Percentiles rank a stretch among this genome's conserved stretches.
Conservation (phyloP, 1,140 invertebrate species). For the Drosophila paulistorum region DNA sequence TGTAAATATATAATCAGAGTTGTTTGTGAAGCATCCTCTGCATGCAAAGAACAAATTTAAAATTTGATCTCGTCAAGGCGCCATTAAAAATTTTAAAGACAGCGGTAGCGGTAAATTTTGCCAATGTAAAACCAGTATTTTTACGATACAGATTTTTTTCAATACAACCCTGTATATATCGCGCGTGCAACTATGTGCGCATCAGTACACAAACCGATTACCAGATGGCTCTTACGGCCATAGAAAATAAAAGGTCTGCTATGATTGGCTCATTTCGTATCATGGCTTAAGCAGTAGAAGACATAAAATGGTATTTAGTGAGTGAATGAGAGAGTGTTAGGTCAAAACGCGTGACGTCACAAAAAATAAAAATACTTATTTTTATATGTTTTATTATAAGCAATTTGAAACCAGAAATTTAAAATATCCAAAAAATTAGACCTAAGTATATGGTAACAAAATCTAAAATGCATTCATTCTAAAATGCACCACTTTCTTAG, state of each 20-base stretch:
- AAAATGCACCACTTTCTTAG: too few species aligned
- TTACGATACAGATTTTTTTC: background rate
- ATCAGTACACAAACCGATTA: conserved; percentile 45
- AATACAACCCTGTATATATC: conserved; percentile 12
- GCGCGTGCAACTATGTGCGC: conserved; percentile 39
- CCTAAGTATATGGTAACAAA: too few species aligned
- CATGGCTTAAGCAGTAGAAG: background rate
- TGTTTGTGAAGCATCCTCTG: too few species aligned
- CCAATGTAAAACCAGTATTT: background rate
- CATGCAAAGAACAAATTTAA: too few species aligned
- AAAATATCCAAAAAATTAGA: too few species aligned
- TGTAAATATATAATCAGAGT: too few species aligned
- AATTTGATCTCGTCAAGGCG: background rate
- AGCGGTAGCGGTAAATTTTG: background rate
- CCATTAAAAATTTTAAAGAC: background rate
- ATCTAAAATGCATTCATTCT: too few species aligned
- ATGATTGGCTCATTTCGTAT: conserved; percentile 58
- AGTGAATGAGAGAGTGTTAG: background rate
- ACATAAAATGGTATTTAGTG: background rate
- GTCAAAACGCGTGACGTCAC: background rate
- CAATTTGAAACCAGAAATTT: too few species aligned
- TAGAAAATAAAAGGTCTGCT: conserved; percentile 62
- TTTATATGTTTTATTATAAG: too few species aligned
- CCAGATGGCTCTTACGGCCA: conserved; percentile 61
- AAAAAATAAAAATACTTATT: background rate